These are phyloP conservation scores for Seriola dumerili DNA, from an alignment of 2,113 vertebrate species.

Conservation along the genomic window DNA sequence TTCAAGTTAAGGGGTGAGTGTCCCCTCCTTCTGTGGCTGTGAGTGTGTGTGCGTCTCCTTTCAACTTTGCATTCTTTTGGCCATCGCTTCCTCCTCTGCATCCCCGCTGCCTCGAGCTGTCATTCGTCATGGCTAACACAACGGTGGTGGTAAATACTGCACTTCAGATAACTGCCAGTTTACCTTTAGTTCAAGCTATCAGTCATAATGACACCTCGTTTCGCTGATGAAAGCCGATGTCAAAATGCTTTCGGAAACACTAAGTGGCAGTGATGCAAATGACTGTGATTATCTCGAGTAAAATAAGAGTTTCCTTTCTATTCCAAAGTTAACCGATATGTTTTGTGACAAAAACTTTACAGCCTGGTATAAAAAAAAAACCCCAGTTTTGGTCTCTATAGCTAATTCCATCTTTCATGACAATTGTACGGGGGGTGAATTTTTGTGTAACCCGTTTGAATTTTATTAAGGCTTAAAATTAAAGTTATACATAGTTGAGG, in stretches of 20 bases:
- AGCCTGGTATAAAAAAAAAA: too few species aligned
- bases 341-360: too few species aligned
- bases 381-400: too few species aligned
- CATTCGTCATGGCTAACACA: slow-evolving; percentile 34
- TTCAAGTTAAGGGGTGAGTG: slow-evolving; percentile 40
- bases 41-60: slow-evolving; percentile 29
- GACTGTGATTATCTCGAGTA: slow-evolving; percentile 12
- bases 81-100: slow-evolving; percentile 30
- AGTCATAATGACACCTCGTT: slow-evolving; percentile 56
- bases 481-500: too few species aligned
- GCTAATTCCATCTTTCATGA: too few species aligned
- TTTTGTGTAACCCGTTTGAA: too few species aligned
- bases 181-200: slow-evolving; percentile 63
- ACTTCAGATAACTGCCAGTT: slow-evolving; percentile 63
- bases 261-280: slow-evolving; percentile 58
- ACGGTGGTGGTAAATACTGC: slow-evolving; percentile 56
- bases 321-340: too few species aligned
- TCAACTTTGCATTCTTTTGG: slow-evolving; percentile 44
- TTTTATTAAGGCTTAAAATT: too few species aligned
- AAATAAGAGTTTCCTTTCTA: neutral
- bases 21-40: neutral
- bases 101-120: slow-evolving; percentile 35
- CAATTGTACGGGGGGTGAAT: too few species aligned
- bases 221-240: slow-evolving; percentile 23
- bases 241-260: slow-evolving; percentile 38